Base-by-base conservation (phyloP, 2,113 vertebrate genomes). In the Dasyornis broadbenti region DNA sequence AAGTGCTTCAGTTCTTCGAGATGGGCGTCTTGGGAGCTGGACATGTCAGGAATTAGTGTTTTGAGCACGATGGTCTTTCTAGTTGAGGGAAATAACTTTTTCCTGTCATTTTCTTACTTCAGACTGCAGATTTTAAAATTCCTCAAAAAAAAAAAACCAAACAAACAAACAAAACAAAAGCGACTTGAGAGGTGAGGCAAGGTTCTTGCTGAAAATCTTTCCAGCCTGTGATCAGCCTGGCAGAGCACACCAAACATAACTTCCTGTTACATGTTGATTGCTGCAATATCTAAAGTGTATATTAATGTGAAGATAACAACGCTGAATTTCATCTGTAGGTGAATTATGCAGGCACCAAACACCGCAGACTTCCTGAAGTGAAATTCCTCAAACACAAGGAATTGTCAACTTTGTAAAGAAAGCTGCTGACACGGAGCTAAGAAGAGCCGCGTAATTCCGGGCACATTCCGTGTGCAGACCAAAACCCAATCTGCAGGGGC, bases 141-240 rank as follows among this genome's bases (percentile, higher is more conserved):
- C 21, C 3, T 78, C 27, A 50, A n/a, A 10, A 37, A 28, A 50
- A 20, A 23, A 49, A 6, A 49, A 49, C 18, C 8, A 47, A n/a
- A n/a, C n/a, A n/a, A n/a, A n/a, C n/a, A n/a, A n/a, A n/a, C n/a
- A n/a, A n/a, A n/a, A n/a, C n/a, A n/a, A n/a, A n/a, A n/a, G n/a
- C n/a, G n/a, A 31, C 6, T 18, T 37, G 33, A 5, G 7, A 3
- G 1, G 13, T 27, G 18, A 49, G 5, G 22, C 3, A 18, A n/a
- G 9, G 8, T 20, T 86, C 45, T 28, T 39, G 11, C 15, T 37
- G n/a, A 65, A 86, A 82, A 68, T 19, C 15, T 70, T 75, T 66
- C 31, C 16, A 64, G 5, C 14, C 28, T 78, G 10, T 27, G 37
- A 44, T 27, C 23, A 59, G 11, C n/a, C 31, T 70, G 17, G 3